phyloP scores from a whole-genome alignment of 2,113 vertebrate genomes.

The Trogon melanurus region DNA sequence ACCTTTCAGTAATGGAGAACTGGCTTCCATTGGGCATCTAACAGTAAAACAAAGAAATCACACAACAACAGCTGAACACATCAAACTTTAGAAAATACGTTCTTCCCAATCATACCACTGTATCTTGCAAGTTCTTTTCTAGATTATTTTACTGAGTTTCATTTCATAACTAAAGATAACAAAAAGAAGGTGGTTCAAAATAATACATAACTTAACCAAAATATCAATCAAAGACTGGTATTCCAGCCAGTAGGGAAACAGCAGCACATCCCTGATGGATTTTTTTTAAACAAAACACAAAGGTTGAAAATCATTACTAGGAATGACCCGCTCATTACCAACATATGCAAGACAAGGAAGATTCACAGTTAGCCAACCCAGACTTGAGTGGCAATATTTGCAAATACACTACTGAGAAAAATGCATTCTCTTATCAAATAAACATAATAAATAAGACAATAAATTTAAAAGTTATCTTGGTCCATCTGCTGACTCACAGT shows the following conservation, averaged over 20 bases:
- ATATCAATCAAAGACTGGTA: neutral
- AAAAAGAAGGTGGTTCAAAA: neutral
- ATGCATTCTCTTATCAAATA: neutral
- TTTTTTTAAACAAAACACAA: neutral
- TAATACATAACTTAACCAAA: neutral
- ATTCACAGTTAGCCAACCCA: neutral
- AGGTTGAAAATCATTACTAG: neutral
- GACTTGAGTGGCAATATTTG: neutral
- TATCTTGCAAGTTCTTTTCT: neutral
- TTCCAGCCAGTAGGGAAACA: neutral
- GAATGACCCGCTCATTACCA: neutral
- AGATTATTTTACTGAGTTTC: neutral
- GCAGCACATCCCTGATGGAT: neutral
- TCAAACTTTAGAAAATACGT: neutral
- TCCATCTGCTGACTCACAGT: neutral
- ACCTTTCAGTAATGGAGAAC: neutral
- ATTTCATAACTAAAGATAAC: neutral
- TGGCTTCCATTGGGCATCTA: neutral
- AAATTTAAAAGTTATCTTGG: neutral
- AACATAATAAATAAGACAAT: neutral
- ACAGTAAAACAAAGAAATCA: neutral
- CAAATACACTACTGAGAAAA: neutral
- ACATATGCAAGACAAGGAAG: neutral
- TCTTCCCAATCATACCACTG: neutral
- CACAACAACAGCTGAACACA: neutral